phyloP scores from a whole-genome alignment of 2,113 vertebrate species.

The Panurus biarmicus region DNA sequence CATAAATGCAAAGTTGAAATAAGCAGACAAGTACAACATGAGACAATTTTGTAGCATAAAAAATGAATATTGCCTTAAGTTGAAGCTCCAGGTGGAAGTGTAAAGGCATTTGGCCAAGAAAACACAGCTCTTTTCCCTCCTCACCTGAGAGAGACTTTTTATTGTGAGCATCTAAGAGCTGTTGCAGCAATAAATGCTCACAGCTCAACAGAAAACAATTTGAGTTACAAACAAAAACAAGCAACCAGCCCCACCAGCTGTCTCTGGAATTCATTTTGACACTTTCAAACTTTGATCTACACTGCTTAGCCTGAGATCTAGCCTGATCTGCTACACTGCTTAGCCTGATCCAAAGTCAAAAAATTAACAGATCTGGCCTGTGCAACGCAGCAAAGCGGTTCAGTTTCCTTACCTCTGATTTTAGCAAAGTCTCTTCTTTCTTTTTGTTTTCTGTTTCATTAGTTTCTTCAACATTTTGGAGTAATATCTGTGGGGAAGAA shows the following conservation, averaged over 20 bases:
- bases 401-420: conserved; percentile 64
- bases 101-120: not conserved
- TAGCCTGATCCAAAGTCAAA: not conserved
- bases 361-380: not conserved
- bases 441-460: conserved; percentile 1
- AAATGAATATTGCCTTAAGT: not conserved
- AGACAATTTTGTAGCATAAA: not conserved
- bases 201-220: not conserved
- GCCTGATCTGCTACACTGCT: not conserved
- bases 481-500: conserved; percentile 48
- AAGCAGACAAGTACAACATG: not conserved
- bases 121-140: not conserved
- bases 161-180: not conserved
- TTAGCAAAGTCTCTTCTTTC: conserved; percentile 16
- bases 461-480: conserved; percentile 10
- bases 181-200: not conserved
- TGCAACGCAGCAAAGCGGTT: not conserved
- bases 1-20: not conserved
- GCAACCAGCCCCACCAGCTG: not conserved
- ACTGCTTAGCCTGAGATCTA: not conserved
- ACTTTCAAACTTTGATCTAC: not conserved
- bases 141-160: not conserved
- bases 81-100: not conserved
- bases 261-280: not conserved
- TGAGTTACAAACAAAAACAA: not conserved